Evolutionary conservation across 2,797 vertebrate genomes (phyloP).

Genomic region (Protosalanx chinensis): DNA sequence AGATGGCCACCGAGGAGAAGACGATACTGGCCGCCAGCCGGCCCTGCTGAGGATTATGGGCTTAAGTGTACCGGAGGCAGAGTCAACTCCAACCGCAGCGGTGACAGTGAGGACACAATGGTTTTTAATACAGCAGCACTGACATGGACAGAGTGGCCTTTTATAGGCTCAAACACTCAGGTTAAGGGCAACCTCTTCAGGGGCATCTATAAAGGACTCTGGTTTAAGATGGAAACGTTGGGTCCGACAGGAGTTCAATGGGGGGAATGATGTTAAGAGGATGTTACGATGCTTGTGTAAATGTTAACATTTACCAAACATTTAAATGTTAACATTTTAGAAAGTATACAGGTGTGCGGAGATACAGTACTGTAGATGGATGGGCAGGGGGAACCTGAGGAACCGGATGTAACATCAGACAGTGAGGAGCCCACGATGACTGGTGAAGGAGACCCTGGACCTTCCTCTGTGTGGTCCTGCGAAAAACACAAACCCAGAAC

Average conservation of each 20-base stretch:
- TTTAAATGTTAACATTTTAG: background rate
- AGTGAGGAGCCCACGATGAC: constrained; percentile 57
- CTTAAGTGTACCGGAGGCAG: constrained; percentile 77
- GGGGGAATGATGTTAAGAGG: background rate
- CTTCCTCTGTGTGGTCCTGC: constrained; percentile 48
- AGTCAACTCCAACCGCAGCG: constrained; percentile 66
- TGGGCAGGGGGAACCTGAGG: constrained; percentile 26
- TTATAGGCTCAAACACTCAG: constrained; percentile 61
- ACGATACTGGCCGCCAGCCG: constrained; percentile 62
- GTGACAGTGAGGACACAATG: constrained; percentile 68
- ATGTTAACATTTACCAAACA: background rate
- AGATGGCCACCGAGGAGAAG: constrained; percentile 63
- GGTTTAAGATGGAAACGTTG: background rate
- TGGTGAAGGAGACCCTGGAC: constrained; percentile 59
- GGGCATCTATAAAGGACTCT: constrained; percentile 19
- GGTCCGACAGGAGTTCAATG: background rate
- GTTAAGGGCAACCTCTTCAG: constrained; percentile 47
- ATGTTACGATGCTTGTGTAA: background rate
- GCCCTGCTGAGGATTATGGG: constrained; percentile 69
- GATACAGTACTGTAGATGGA: constrained; percentile 32
- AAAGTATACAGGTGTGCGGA: constrained; percentile 4
- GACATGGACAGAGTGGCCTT: constrained; percentile 57
- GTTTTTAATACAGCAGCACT: constrained; percentile 56
- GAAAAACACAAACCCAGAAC: constrained; percentile 22
- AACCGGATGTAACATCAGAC: constrained; percentile 38